Evolutionary conservation across 2,113 vertebrate genomes (phyloP), one percentile per base, ranked within the genome.

Genomic region (Axis porcinus): DNA sequence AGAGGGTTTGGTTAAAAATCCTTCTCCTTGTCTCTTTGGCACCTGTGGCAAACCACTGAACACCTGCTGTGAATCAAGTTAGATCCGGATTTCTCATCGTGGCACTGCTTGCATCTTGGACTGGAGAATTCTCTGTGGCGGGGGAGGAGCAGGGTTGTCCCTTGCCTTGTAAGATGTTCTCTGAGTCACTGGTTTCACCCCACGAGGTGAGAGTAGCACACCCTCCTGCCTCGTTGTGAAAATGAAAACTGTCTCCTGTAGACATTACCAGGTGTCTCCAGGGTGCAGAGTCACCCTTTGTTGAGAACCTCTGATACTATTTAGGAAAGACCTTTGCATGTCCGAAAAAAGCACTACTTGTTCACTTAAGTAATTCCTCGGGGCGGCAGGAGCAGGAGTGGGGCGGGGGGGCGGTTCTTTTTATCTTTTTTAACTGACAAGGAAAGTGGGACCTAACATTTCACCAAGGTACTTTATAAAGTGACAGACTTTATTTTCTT

Each of bases 311-410:
- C 15, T 17, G 43, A 15, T 2, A 25, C 7, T 45, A 12, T 30
- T 45, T 10, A 4, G 4, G 23, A 40, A 88, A 33, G 15, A 10
- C 2, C 3, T 33, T 27, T 30, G 5, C 27, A 2, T 0, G 12
- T 7, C 36, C 15, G 1, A 0, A 54, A 36, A 28, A 36, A 6
- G 6, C 1, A 5, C 10, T 40, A 7, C 81, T 7, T 67, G 19
- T 10, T 1, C 17, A 0, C 52, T 7, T 55, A 2, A 6, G 5
- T 19, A 27, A 13, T 36, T 58, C 45, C 40, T 76, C 0, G 0
- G 36, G 21, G 36, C 0, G 0, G 2, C n/a, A 40, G 67, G n/a
- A 36, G n/a, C 1, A 9, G 17, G 19, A n/a, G 16, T 0, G 4
- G 40, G 40, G 40, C 6, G 7, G 33, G 3, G 2, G 6, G 3